Evolutionary conservation across 2,113 vertebrate genomes (phyloP).

Genomic region (Patagioenas fasciata): DNA sequence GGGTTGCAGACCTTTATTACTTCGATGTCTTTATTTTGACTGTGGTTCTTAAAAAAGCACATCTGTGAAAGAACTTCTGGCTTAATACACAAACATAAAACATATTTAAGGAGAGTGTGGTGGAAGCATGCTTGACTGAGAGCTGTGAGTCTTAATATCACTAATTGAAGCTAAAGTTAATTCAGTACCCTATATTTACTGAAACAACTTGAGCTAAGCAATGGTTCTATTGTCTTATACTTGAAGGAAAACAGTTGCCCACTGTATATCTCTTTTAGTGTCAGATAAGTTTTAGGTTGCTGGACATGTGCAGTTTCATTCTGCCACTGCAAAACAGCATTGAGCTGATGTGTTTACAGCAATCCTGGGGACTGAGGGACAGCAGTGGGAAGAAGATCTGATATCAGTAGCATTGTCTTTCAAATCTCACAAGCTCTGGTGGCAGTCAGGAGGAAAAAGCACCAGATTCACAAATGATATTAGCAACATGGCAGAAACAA

Average conservation of each 20-base stretch:
- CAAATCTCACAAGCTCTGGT: not conserved
- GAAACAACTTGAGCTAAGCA: constrained; percentile 14
- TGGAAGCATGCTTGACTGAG: constrained; percentile 35
- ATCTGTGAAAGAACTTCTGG: constrained; percentile 53
- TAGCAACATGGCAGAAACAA: not conserved
- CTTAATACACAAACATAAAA: constrained; percentile 49
- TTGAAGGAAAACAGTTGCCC: constrained; percentile 21
- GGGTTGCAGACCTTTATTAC: constrained; percentile 38
- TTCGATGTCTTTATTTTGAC: constrained; percentile 60
- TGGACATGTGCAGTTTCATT: not conserved
- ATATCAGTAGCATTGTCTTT: not conserved
- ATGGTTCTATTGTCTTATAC: not conserved
- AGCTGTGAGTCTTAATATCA: constrained; percentile 40
- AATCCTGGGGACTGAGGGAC: not conserved
- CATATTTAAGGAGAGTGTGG: constrained; percentile 23
- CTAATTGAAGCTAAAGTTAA: constrained; percentile 26
- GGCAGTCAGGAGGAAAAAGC: not conserved
- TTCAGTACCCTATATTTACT: constrained; percentile 11
- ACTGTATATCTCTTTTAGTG: not conserved
- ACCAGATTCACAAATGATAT: not conserved
- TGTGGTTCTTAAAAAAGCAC: constrained; percentile 35
- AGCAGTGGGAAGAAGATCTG: not conserved
- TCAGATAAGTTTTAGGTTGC: not conserved
- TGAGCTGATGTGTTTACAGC: not conserved
- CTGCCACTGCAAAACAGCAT: not conserved